These are phyloP conservation scores for Phrynocephalus forsythii DNA, from an alignment of 2,797 vertebrate genomes.

Conservation along the genomic window DNA sequence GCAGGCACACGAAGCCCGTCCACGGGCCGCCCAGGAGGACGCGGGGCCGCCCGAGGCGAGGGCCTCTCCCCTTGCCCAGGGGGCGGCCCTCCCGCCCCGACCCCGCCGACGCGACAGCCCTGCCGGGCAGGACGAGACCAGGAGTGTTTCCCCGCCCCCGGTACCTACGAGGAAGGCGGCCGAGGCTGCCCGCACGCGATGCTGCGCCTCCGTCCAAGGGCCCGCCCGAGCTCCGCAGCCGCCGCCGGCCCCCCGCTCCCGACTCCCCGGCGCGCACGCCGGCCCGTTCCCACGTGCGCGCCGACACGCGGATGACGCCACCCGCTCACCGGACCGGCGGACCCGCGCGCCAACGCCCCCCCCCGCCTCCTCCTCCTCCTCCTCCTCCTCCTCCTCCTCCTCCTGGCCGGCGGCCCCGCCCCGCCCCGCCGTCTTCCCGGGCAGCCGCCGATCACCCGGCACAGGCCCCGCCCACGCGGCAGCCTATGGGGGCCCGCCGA, in stretches of 20 bases:
- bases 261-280: neutral
- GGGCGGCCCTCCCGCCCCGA: neutral
- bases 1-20: too few relatives aligned
- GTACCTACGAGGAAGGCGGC: neutral
- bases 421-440: constrained; percentile 48
- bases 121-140: too few relatives aligned
- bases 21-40: neutral
- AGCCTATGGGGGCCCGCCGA: constrained; percentile 33
- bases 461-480: constrained; percentile 15
- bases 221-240: neutral
- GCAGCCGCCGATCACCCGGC: neutral
- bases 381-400: neutral
- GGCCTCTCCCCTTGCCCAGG: too few relatives aligned
- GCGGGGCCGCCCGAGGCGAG: neutral
- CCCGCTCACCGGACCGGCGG: constrained; percentile 57
- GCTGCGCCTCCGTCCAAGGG: neutral
- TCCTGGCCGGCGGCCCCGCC: neutral
- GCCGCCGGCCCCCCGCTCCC: neutral
- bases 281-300: constrained; percentile 22
- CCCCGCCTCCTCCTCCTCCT: constrained; percentile 15
- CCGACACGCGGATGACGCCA: neutral
- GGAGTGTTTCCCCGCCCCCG: neutral
- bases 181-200: too few relatives aligned
- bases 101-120: too few relatives aligned
- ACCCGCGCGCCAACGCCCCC: constrained; percentile 35